phyloP scores from a whole-genome alignment of 2,113 vertebrate genomes.

The Tyto alba region DNA sequence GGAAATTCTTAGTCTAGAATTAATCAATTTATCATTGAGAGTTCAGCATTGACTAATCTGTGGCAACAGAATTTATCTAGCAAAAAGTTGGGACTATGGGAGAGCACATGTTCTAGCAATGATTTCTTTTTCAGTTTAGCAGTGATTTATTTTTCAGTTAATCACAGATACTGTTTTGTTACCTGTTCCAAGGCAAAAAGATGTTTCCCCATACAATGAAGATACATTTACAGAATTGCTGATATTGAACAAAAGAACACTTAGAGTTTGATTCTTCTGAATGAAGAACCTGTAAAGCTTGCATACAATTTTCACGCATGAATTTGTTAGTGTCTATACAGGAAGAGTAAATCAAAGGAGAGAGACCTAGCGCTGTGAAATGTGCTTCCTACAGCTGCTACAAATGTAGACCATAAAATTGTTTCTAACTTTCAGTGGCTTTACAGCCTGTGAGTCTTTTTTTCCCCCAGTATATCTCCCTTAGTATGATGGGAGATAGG shows the following conservation, averaged over 20 bases:
- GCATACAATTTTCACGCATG: neutral
- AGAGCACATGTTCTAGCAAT: neutral
- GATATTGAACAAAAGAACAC: neutral
- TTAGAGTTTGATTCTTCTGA: neutral
- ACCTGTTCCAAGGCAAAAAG: neutral
- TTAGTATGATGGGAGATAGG: neutral
- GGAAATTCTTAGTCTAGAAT: neutral
- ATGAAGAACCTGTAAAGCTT: neutral
- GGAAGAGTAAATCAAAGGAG: neutral
- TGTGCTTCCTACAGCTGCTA: neutral
- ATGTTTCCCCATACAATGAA: neutral
- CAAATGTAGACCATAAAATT: neutral
- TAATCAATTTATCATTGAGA: neutral
- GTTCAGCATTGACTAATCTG: neutral
- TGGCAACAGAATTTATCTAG: neutral
- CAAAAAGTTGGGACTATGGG: neutral
- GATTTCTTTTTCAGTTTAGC: neutral
- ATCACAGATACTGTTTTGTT: neutral
- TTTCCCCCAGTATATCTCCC: neutral
- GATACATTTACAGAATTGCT: neutral
- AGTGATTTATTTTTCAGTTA: neutral
- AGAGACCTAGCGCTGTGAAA: neutral
- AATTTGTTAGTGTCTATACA: neutral
- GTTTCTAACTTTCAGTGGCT: neutral
- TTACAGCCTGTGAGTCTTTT: neutral